Evolutionary conservation across 2,797 vertebrate species (phyloP), one percentile per base, ranked within the genome.

Genomic region (Thalassophryne amazonica): DNA sequence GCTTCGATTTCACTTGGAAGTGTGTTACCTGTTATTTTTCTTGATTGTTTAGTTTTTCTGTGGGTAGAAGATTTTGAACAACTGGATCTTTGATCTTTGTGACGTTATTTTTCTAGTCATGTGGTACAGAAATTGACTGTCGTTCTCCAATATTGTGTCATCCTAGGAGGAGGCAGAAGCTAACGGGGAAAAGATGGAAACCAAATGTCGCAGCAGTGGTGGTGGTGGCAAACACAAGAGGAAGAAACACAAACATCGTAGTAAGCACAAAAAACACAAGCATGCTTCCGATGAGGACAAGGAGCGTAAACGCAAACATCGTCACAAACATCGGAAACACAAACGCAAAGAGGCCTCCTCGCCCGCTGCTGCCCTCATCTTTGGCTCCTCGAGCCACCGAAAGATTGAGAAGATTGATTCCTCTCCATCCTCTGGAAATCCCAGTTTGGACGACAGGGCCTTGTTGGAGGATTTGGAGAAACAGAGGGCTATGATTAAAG

Each of bases 241-340:
- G 85, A 98, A 99, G 93, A 99, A 99, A 88, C 97, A 97, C 78
- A 99, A 99, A 87, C 97, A 99, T 70, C 93, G 96, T 42, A 95
- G 93, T 78, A 99, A 98, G 87, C 97, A 98, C 87, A 99, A 98
- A 93, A 98, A 98, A 73, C 96, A 98, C 76, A 98, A 98, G 88
- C 96, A 95, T 73, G 92, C 90, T 49, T 90, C 93, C 15, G 96
- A 97, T 40, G 97, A 97, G 37, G 95, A 98, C 72, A 98, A 94
- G 73, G 94, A 95, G 65, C 95, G 93, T 76, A 98, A 96, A 75
- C 95, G 96, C 55, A 97, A 94, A 80, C 97, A 97, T 78, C 94
- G 93, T 67, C 97, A 97, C 81, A 99, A 99, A 85, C 97, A 94
- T 72, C 95, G 97, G 88, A 99, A 98, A 87, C 96, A 95, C 84